Evolutionary conservation across 1,140 invertebrate genomes (phyloP), one percentile per base, ranked within the genome.

Genomic region (Teleogryllus occipitalis): DNA sequence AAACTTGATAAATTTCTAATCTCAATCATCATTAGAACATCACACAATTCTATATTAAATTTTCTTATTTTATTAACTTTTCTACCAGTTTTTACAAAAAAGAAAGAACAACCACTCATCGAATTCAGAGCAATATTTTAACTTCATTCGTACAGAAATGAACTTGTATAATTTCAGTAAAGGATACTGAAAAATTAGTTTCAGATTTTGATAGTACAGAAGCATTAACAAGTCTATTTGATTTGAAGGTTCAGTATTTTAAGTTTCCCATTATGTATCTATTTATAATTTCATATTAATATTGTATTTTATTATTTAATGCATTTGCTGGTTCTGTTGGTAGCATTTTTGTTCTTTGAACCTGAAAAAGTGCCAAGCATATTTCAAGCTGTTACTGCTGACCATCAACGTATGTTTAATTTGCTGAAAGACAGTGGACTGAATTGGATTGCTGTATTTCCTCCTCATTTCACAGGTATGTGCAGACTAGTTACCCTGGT

Each of bases 401-500:
- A 96, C 82, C 95, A 96, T 84, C 87, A 91, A 82, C 88, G 93
- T 81, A 94, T 95, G 93, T 89, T 91, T 82, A 88, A 94, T 78
- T 84, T 89, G 47, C 83, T 95, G 14, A 92, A 93, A 84, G 87
- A 87, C 0, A 91, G 90, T 72, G 83, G 84, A 77, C 85, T 94
- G 74, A 91, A 95, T 80, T 96, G 91, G 88, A 89, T 96, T 82
- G 93, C 93, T 8, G 89, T 95, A 46, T 89, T 93, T 82, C 94
- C 95, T 48, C 94, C 94, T 18, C 94, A 95, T 82, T 96, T 96
- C 84, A 89, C 92, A 83, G 91, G 92, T 92, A 85, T 39, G 27
- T 39, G 27, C 5, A 86, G 82, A 84, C 27, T 65, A 75, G 27
- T 39, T 22, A 21, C 21, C 12, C 54, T 10, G 18, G 18, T 7